Percentiles rank a stretch among this genome's conserved stretches.
phyloP scores from a whole-genome alignment of 2,888 invertebrate genomes.

The Melinaea menophilus region DNA sequence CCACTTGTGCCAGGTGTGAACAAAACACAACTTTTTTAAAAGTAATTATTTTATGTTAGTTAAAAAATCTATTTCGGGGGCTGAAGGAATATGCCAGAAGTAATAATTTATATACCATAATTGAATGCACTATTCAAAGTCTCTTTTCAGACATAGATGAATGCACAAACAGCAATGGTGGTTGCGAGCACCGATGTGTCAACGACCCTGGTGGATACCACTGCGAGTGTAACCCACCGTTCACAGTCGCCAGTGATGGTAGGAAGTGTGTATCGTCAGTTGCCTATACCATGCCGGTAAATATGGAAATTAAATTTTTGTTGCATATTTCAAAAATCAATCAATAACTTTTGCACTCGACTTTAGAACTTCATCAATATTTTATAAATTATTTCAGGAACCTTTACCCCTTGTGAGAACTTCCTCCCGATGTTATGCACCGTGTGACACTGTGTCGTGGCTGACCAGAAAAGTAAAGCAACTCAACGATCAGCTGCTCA shows the following conservation, averaged over 20 bases:
- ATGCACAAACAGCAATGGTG: slow-evolving; percentile 76
- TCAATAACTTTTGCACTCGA: too few relatives aligned
- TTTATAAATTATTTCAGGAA: slow-evolving; percentile 43
- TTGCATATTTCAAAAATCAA: not conserved
- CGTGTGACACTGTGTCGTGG: slow-evolving; percentile 80
- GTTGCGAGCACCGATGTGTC: slow-evolving; percentile 81
- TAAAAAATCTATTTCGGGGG: too few relatives aligned
- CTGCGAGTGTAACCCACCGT: slow-evolving; percentile 79
- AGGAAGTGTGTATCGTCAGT: slow-evolving; percentile 72
- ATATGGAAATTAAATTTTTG: not conserved
- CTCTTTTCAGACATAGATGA: slow-evolving; percentile 74
- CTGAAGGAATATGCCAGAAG: too few relatives aligned
- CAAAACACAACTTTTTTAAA: too few relatives aligned
- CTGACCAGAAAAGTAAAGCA: slow-evolving; percentile 76
- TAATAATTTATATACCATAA: too few relatives aligned
- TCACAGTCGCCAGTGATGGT: slow-evolving; percentile 74
- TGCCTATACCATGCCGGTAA: slow-evolving; percentile 52
- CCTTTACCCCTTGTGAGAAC: slow-evolving; percentile 63
- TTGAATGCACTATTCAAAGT: too few relatives aligned
- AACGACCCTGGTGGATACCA: slow-evolving; percentile 79
- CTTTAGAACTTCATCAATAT: not conserved
- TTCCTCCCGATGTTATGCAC: slow-evolving; percentile 79
- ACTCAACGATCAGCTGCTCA: slow-evolving; percentile 74
- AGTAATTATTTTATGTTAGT: too few relatives aligned
- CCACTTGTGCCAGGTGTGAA: too few relatives aligned